These are phyloP conservation scores for Saturnia pavonia DNA, from an alignment of 2,888 invertebrate species.

Conservation along the genomic window DNA sequence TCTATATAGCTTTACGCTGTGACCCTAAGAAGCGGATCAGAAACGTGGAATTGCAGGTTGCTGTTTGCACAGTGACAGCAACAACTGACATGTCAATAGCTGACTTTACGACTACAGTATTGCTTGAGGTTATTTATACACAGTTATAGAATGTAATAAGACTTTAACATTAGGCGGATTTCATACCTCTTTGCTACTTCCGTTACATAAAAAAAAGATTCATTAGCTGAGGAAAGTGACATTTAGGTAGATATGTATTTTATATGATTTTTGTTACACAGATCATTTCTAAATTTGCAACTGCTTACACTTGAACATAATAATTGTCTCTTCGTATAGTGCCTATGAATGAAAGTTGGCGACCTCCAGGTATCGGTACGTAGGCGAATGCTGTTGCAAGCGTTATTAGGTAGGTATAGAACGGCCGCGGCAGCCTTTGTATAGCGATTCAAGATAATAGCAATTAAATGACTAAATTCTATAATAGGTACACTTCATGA, in stretches of 20 bases:
- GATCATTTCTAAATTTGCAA: neutral
- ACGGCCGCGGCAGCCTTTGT: slow-evolving; percentile 5
- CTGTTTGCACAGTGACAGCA: too few relatives aligned
- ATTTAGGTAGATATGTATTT: too few relatives aligned
- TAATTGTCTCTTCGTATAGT: slow-evolving; percentile 30
- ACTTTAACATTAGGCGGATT: too few relatives aligned
- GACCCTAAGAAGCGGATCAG: too few relatives aligned
- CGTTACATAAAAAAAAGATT: neutral
- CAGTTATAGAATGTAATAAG: too few relatives aligned
- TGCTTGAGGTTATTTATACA: too few relatives aligned
- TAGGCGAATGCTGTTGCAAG: slow-evolving; percentile 75
- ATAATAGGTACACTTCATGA: neutral
- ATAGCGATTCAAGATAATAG: slow-evolving; percentile 12
- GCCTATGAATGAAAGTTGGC: slow-evolving; percentile 79
- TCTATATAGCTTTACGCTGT: too few relatives aligned
- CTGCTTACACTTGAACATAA: slow-evolving; percentile 38
- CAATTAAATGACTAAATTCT: neutral
- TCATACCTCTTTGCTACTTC: too few relatives aligned
- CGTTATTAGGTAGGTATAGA: slow-evolving; percentile 5
- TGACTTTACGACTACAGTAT: too few relatives aligned
- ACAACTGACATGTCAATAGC: too few relatives aligned
- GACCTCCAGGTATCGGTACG: slow-evolving; percentile 67
- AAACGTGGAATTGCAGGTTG: too few relatives aligned
- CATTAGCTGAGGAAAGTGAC: neutral
- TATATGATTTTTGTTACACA: neutral